A percentile compares a stretch with the other conserved stretches of the same genome.
phyloP scores from a whole-genome alignment of 1,140 invertebrate species.

The Aphelinus certus region DNA sequence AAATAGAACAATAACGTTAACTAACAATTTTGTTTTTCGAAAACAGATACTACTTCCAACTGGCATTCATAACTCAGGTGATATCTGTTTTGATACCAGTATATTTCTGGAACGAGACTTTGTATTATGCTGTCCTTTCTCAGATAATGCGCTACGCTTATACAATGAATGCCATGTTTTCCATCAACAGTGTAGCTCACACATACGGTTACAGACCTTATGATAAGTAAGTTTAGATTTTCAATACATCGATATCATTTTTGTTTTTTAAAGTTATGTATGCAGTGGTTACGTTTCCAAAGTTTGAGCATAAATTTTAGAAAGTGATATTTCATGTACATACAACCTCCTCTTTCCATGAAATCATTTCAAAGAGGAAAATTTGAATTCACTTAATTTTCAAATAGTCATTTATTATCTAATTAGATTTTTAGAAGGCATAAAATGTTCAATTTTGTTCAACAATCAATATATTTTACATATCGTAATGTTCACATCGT shows the following conservation, averaged over 20 bases:
- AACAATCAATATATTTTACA: no score
- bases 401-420: no score
- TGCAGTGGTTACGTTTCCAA: no score
- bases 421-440: not conserved
- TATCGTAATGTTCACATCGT: no score
- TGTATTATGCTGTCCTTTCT: conserved; percentile 84
- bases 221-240: conserved; percentile 73
- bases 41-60: conserved; percentile 75
- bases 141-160: conserved; percentile 84
- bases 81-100: conserved; percentile 83
- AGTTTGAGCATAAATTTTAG: no score
- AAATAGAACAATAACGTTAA: no score
- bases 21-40: no score
- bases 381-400: no score
- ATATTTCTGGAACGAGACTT: conserved; percentile 84
- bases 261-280: not conserved
- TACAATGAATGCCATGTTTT: conserved; percentile 90
- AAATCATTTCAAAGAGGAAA: no score
- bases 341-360: no score
- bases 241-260: not conserved
- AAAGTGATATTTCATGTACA: no score
- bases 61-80: conserved; percentile 78
- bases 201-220: conserved; percentile 90
- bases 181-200: conserved; percentile 92
- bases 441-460: not conserved